Conservation (phyloP, 2,113 vertebrate genomes). For the Oenanthe oenanthe region DNA sequence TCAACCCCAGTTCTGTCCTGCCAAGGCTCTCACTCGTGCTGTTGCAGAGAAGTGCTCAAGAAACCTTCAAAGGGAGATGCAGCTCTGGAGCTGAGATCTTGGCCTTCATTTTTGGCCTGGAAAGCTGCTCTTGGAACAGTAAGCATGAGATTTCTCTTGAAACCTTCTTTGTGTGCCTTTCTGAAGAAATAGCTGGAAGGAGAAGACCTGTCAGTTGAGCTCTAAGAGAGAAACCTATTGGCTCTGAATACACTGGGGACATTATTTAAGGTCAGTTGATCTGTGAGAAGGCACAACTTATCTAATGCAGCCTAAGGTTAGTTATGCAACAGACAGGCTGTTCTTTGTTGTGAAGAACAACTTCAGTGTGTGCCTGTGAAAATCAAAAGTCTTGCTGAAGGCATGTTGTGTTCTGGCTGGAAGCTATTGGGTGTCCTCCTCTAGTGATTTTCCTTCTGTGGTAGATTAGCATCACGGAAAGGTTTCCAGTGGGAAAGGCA, state of each 20-base stretch:
- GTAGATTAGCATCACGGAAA: background rate
- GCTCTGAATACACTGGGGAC: slow-evolving; percentile 58
- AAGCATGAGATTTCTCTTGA: slow-evolving; percentile 43
- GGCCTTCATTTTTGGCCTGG: slow-evolving; percentile 11
- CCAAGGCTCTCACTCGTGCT: background rate
- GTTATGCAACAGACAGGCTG: slow-evolving; percentile 54
- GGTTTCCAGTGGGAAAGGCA: background rate
- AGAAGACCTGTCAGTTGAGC: slow-evolving; percentile 58
- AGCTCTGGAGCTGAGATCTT: slow-evolving; percentile 6
- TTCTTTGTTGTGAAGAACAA: slow-evolving; percentile 55
- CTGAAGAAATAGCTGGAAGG: slow-evolving; percentile 63
- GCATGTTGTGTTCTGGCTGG: slow-evolving; percentile 20
- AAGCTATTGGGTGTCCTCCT: slow-evolving; percentile 38
- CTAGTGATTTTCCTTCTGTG: background rate
- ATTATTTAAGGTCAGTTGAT: slow-evolving; percentile 73
- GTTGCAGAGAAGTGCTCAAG: background rate
- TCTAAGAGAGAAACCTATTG: slow-evolving; percentile 50
- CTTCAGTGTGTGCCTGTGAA: slow-evolving; percentile 41
- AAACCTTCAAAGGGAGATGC: background rate
- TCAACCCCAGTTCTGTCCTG: background rate
- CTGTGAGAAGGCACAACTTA: slow-evolving; percentile 59
- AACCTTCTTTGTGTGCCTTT: slow-evolving; percentile 31
- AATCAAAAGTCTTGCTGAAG: slow-evolving; percentile 62
- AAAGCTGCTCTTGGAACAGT: slow-evolving; percentile 22
- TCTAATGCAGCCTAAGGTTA: slow-evolving; percentile 63